A percentile compares a stretch with the other conserved stretches of the same genome.
These are phyloP conservation scores for Siniperca undulata DNA, from an alignment of 2,797 vertebrate species.

Conservation along the genomic window DNA sequence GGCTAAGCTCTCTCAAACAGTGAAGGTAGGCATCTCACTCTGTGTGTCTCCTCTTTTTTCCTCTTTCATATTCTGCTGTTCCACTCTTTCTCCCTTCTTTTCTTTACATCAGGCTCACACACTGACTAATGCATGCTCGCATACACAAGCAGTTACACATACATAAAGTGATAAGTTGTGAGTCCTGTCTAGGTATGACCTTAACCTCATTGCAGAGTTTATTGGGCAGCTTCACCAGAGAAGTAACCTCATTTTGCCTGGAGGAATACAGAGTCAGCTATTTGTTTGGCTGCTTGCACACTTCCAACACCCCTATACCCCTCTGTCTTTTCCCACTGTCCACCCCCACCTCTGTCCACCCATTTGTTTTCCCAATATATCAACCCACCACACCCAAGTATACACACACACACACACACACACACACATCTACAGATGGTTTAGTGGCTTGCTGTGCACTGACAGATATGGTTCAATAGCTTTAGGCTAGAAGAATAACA, in stretches of 20 bases:
- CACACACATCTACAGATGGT: slow-evolving; percentile 43
- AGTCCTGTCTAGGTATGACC: slow-evolving; percentile 66
- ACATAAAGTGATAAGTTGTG: slow-evolving; percentile 70
- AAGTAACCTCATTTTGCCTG: slow-evolving; percentile 77
- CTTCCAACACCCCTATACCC: slow-evolving; percentile 36
- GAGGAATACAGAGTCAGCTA: slow-evolving; percentile 77
- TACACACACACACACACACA: slow-evolving; percentile 16
- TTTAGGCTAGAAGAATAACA: slow-evolving; percentile 57
- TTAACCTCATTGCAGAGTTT: slow-evolving; percentile 79
- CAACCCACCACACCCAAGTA: slow-evolving; percentile 19
- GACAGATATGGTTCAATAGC: slow-evolving; percentile 56
- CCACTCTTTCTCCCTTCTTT: slow-evolving; percentile 19
- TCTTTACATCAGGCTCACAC: slow-evolving; percentile 29
- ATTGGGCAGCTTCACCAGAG: slow-evolving; percentile 72
- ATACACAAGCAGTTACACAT: slow-evolving; percentile 29
- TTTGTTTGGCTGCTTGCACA: slow-evolving; percentile 71
- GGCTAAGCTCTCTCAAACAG: slow-evolving; percentile 62
- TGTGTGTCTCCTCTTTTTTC: slow-evolving; percentile 17
- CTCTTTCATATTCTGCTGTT: slow-evolving; percentile 34
- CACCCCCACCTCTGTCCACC: slow-evolving; percentile 29
- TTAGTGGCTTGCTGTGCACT: slow-evolving; percentile 42
- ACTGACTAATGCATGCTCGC: slow-evolving; percentile 24
- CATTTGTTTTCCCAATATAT: slow-evolving; percentile 59
- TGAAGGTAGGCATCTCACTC: slow-evolving; percentile 42
- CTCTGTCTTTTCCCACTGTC: slow-evolving; percentile 30